Evolutionary conservation across 92 coral and sea anemone species (phyloP), one percentile per base, ranked within the genome.

Genomic region (Palythoa caribaeorum): DNA sequence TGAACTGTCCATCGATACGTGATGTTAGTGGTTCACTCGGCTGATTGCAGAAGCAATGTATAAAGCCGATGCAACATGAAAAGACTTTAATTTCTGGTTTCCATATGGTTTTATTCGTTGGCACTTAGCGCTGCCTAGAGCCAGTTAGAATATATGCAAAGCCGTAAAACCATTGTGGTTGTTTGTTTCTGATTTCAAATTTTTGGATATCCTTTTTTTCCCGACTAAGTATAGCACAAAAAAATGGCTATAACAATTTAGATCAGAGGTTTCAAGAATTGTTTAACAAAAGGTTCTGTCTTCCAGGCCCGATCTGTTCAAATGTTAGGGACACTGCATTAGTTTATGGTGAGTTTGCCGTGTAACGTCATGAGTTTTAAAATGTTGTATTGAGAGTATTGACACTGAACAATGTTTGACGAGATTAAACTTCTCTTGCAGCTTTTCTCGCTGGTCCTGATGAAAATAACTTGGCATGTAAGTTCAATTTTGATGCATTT

Each of bases 271-370:
- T 59, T 59, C 3, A 3, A 12, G 5, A 59, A 12, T 10, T 40
- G 15, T 69, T 2, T 84, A 53, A 51, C 7, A 52, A 15, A 21
- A 4, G 39, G 1, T 16, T 70, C 16, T 35, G 10, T 83, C 38
- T 68, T 50, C 83, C 79, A 97, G 99, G 99, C 39, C 99, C 99
- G 0, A 93, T 97, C 19, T 97, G 99, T 62, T 80, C 77, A 39
- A 91, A 87, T 73, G 99, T 97, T 4, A 92, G 92, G 44, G 99
- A 97, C 39, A 93, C 96, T 17, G 99, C 99, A 6, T 70, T 97
- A 38, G 95, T 94, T 37, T 97, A 97, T 47, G 98, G 99, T 96
- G 77, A 35, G 96, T 78, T 12, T 35, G 8, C 8, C 37, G 1
- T 4, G 47, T 10, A 70, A 28, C 37, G 70, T 5, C 16, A 16